Evolutionary conservation across 2,888 invertebrate genomes (phyloP).

Genomic region (Laspeyria flexula): DNA sequence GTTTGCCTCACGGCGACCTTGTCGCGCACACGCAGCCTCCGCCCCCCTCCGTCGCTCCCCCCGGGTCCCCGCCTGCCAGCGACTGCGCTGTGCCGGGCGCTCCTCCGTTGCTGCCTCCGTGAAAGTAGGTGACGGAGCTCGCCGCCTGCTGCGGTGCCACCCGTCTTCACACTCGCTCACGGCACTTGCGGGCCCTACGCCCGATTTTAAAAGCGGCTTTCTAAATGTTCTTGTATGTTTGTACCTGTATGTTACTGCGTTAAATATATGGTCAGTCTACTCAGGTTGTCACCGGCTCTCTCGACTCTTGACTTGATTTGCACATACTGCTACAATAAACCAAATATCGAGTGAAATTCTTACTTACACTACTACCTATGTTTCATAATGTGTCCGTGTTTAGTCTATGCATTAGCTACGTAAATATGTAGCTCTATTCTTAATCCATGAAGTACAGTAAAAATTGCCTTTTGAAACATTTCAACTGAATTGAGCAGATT

Average conservation of each 20-base stretch:
- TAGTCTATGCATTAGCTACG: not conserved
- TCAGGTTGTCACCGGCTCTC: conserved; percentile 17
- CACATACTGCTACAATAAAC: conserved; percentile 8
- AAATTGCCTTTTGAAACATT: too few species aligned
- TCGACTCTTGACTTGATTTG: conserved; percentile 21
- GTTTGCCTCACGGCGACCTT: conserved; percentile 85
- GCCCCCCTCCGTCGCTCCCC: conserved; percentile 44
- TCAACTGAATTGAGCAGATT: too few species aligned
- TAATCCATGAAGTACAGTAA: too few species aligned
- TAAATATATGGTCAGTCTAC: conserved; percentile 33
- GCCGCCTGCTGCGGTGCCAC: conserved; percentile 55
- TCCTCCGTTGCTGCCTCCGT: conserved; percentile 67
- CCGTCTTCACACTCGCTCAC: conserved; percentile 57
- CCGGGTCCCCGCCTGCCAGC: conserved; percentile 37
- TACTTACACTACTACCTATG: not conserved
- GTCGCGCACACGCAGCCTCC: conserved; percentile 63
- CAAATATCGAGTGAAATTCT: not conserved
- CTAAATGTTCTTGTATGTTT: conserved; percentile 63
- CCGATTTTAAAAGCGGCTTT: conserved; percentile 70
- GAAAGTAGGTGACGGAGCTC: conserved; percentile 78
- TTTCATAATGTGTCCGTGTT: not conserved
- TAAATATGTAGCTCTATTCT: too few species aligned
- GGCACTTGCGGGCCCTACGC: conserved; percentile 64
- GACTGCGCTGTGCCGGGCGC: conserved; percentile 35
- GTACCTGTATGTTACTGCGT: conserved; percentile 42